Evolutionary conservation across 2,797 vertebrate genomes (phyloP).

Genomic region (Emys orbicularis): DNA sequence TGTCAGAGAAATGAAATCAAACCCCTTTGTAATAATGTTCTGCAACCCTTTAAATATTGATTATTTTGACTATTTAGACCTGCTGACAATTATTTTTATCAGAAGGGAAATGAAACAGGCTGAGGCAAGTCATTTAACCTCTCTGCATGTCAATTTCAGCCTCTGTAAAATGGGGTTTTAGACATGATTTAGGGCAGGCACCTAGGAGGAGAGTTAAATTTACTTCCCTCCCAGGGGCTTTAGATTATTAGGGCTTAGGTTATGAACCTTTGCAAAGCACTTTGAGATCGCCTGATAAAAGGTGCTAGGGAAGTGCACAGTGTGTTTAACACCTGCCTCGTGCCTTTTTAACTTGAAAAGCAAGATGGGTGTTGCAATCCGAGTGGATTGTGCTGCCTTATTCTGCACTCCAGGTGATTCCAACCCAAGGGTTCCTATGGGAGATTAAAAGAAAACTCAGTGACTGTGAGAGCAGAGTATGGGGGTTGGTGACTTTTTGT

Average conservation of each 20-base stretch:
- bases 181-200: neutral
- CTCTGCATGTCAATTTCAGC: neutral
- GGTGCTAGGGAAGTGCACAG: neutral
- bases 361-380: neutral
- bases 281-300: neutral
- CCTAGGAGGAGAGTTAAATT: neutral
- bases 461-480: neutral
- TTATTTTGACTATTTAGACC: neutral
- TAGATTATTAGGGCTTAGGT: neutral
- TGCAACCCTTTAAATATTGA: conserved; percentile 61
- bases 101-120: neutral
- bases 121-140: neutral
- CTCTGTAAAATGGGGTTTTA: neutral
- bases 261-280: neutral
- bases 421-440: neutral
- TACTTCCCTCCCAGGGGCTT: rapidly evolving
- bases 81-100: conserved; percentile 32
- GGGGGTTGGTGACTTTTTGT: neutral
- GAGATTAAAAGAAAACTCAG: neutral
- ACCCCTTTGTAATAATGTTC: neutral
- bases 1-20: conserved; percentile 50
- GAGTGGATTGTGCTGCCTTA: neutral
- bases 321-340: rapidly evolving
- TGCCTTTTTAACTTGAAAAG: neutral
- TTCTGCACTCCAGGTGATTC: neutral